Percentiles rank a stretch among this genome's conserved stretches.
Conservation (phyloP, 2,797 vertebrate species). For the Okamejei kenojei region DNA sequence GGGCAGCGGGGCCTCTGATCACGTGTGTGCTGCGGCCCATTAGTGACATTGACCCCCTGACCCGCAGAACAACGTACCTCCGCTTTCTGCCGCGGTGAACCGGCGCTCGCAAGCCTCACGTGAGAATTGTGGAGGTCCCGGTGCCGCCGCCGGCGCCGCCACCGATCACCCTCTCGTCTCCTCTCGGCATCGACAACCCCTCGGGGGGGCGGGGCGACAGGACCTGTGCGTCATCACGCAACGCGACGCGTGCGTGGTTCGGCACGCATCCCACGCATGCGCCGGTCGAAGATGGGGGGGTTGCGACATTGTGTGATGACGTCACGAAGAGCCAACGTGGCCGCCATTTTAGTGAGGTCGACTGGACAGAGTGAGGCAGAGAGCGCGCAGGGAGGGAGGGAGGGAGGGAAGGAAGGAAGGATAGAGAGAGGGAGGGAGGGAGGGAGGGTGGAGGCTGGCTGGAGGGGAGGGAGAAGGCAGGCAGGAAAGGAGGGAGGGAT, state of each 20-base stretch:
- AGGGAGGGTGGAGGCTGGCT: slow-evolving; percentile 45
- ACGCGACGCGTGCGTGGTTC: too few species aligned
- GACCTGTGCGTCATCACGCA: too few species aligned
- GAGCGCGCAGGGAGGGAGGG: too few species aligned
- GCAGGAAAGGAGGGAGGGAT: slow-evolving; percentile 53
- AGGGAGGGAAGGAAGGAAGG: slow-evolving; percentile 52
- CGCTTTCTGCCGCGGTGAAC: too few species aligned
- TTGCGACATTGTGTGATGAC: slow-evolving; percentile 19
- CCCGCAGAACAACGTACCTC: too few species aligned
- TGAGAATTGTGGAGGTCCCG: too few species aligned
- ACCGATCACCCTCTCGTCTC: neutral
- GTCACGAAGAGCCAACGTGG: slow-evolving; percentile 40
- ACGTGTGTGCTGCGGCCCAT: too few species aligned
- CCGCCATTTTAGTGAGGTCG: slow-evolving; percentile 34
- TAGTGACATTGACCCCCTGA: too few species aligned
- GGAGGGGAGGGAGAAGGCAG: neutral
- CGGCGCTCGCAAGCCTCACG: too few species aligned
- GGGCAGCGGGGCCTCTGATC: too few species aligned
- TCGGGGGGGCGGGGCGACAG: neutral
- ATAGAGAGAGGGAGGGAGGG: slow-evolving; percentile 55
- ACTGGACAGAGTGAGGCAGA: neutral
- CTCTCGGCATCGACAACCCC: neutral
- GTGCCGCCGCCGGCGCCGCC: neutral
- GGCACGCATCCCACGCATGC: too few species aligned
- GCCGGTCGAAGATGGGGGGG: too few species aligned